Evolutionary conservation across 1,140 invertebrate species (phyloP), one percentile per base, ranked within the genome.

Genomic region (Scylla paramamosain): DNA sequence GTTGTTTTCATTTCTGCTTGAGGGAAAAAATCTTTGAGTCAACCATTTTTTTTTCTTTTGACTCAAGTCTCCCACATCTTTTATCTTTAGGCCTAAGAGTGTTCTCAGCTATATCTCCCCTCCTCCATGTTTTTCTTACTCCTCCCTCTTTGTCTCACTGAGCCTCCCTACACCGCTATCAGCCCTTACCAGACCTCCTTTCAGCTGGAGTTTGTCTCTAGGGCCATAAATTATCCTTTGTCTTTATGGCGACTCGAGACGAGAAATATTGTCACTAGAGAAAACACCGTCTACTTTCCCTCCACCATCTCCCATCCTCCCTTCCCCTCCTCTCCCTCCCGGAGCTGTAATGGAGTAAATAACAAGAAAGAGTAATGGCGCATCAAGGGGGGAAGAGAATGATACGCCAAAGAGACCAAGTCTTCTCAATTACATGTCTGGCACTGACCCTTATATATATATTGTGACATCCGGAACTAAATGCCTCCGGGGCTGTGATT

Each of bases 221-320:
- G n/a, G 92, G 32, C 29, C 92, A 88, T 93, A 93, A 93, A 93
- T 93, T 86, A 93, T 93, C 92, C 84, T 48, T 52, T 14, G 46
- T 93, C 92, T 93, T 93, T 93, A 93, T 93, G 92, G 92, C 20
- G 59, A 88, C 39, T 32, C 92, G 83, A 93, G 87, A n/a, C 25
- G 92, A 86, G 67, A 88, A 93, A 88, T 93, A 93, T 93, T 88
- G 52, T 93, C 84, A 93, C 82, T 31, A 59, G 92, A 28, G 28
- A 93, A 87, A 87, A 86, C 77, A 16, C 67, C 67, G 25, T 82
- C 39, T 25, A 20, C 67, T 84, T 8, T 82, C 91, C 83, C 91
- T 84, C 8, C 77, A 39, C 83, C 67, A 46, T 39, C 91, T 77
- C 77, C 52, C 12, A 28, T 31, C 77, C 52, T 8, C 16, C 59